phyloP scores from a whole-genome alignment of 2,888 invertebrate species.

The Trilocha varians region DNA sequence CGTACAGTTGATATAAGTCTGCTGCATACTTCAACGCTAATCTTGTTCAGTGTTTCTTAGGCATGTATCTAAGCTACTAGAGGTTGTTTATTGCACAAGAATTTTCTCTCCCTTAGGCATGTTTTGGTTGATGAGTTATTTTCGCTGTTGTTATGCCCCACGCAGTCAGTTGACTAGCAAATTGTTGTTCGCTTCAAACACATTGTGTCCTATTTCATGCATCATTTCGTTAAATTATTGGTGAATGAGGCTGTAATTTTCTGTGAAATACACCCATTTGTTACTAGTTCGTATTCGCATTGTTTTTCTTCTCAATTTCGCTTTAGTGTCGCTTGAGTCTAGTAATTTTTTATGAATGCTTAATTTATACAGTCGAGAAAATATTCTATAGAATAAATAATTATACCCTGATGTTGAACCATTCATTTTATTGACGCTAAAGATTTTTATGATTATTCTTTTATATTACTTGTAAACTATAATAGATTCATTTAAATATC shows the following conservation, averaged over 20 bases:
- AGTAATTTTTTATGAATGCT: too few relatives aligned
- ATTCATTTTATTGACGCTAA: too few relatives aligned
- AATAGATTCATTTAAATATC: too few relatives aligned
- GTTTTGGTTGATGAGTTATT: constrained; percentile 6
- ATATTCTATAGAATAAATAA: too few relatives aligned
- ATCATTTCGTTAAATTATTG: constrained; percentile 24
- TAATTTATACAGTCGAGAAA: too few relatives aligned
- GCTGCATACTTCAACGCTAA: background rate
- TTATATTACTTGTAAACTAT: too few relatives aligned
- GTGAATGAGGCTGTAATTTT: background rate
- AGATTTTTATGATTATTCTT: too few relatives aligned
- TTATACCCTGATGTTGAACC: too few relatives aligned
- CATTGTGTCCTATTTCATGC: constrained; percentile 23
- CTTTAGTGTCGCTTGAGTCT: too few relatives aligned
- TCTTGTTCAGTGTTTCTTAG: background rate
- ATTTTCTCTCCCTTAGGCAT: background rate
- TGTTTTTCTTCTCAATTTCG: too few relatives aligned
- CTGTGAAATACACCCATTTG: too few relatives aligned
- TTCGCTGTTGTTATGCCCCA: constrained; percentile 17
- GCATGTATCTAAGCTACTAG: background rate
- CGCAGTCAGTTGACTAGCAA: constrained; percentile 32
- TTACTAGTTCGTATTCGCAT: too few relatives aligned
- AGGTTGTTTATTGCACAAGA: background rate
- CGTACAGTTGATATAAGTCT: constrained; percentile 7
- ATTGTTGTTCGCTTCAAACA: constrained; percentile 22